These are phyloP conservation scores for Colletes collaris DNA, from an alignment of 2,888 invertebrate species.

Conservation along the genomic window DNA sequence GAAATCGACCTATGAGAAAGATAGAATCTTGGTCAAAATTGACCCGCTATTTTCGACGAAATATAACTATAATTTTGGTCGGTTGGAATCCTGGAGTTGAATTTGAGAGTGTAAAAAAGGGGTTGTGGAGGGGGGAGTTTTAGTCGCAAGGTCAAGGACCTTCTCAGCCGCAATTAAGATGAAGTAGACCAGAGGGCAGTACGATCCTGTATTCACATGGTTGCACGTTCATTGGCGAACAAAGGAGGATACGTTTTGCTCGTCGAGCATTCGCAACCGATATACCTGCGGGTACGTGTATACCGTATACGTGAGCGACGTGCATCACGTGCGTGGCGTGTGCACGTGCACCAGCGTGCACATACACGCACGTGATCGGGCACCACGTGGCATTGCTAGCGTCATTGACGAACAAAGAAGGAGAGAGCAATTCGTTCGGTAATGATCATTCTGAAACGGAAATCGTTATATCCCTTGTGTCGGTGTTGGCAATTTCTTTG, in stretches of 20 bases:
- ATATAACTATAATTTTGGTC: too few relatives aligned
- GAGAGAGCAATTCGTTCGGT: constrained; percentile 31
- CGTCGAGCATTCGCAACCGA: constrained; percentile 34
- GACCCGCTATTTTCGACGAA: too few relatives aligned
- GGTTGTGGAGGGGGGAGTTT: too few relatives aligned
- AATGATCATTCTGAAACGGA: constrained; percentile 37
- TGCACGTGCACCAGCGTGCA: neutral
- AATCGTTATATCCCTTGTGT: constrained; percentile 17
- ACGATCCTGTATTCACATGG: constrained; percentile 43
- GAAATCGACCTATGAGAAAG: too few relatives aligned
- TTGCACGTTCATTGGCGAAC: constrained; percentile 55
- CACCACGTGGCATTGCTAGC: constrained; percentile 37
- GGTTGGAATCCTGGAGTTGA: too few relatives aligned
- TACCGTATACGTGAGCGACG: constrained; percentile 10
- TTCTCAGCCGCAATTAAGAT: constrained; percentile 43
- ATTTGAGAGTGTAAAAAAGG: too few relatives aligned
- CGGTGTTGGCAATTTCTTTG: neutral
- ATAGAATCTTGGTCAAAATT: too few relatives aligned
- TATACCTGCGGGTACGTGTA: constrained; percentile 17
- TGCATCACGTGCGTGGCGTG: neutral
- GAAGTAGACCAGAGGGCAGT: constrained; percentile 51
- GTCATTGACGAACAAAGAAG: constrained; percentile 47
- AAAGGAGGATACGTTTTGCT: constrained; percentile 56
- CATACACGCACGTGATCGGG: constrained; percentile 27
- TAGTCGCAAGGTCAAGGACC: constrained; percentile 37